Base-by-base conservation (phyloP, 2,888 invertebrate genomes). In the Bellardia pandia region DNA sequence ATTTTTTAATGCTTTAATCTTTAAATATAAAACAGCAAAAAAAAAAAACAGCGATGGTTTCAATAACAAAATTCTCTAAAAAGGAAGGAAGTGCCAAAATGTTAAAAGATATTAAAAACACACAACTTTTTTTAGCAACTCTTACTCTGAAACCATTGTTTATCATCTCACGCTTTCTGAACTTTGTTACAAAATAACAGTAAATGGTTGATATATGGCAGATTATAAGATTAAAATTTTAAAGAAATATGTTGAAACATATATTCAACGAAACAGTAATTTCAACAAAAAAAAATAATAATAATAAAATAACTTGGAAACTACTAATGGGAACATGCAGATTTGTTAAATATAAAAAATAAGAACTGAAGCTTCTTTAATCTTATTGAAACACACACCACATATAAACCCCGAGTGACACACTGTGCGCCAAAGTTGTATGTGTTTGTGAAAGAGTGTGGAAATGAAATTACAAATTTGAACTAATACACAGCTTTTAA, bases 1-100 rank as follows among this genome's bases (percentile, higher is more conserved):
- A 60, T 33, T 16, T 56, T 9, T 7, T 23, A 56, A 56, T 16
- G 2, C 7, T 56, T 56, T 23, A 56, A 56, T 16, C 11, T 56
- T 56, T 23, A 56, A 56, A 56, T 16, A 56, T 4, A 7, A 16
- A 56, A 56, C 4, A 56, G 51, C 16, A 53, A 53, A 58, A 30
- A 30, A 58, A 58, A 30, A 58, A 2, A 58, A 58, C 16, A 56
- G 1, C 14, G 7, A 13, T 13, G 51, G 51, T 51, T n/a, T 14
- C n/a, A n/a, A 51, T 51, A 58, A 58, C 56, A 58, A 58, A 13
- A 9, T 11, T 2, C 9, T 45, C 13, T 11, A 58, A 58, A 58
- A 23, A 33, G 58, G 58, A 58, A 58, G 58, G 33, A 62, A 62
- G 62, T 62, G 37, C 7, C 7, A 37, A 40, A 62, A 62, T 60